phyloP scores from a whole-genome alignment of 2,113 vertebrate genomes.

The Notiomystis cincta region DNA sequence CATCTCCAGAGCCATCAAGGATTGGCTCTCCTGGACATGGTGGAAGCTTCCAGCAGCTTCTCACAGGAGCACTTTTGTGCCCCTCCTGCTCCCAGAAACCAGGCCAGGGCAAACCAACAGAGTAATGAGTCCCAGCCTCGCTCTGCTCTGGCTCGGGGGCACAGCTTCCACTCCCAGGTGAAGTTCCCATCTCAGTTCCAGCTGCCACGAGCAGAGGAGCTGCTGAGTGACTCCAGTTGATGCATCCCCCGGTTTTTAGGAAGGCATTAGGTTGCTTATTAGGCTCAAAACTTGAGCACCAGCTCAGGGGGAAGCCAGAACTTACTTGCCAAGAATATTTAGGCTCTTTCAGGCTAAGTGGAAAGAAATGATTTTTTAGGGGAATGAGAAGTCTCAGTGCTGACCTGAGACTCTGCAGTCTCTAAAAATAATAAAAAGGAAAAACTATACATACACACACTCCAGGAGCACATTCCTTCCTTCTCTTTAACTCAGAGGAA shows the following conservation, averaged over 20 bases:
- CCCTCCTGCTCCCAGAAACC: no score
- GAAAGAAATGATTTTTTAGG: neutral
- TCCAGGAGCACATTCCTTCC: neutral
- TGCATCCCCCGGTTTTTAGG: neutral
- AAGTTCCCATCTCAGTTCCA: neutral
- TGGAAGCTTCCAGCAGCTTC: no score
- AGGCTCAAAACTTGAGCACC: neutral
- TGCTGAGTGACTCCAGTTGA: neutral
- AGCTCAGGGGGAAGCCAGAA: neutral
- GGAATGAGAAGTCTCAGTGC: neutral
- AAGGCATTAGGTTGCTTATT: neutral
- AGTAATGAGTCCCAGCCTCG: neutral
- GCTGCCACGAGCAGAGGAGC: neutral
- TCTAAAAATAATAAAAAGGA: neutral
- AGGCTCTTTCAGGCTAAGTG: neutral
- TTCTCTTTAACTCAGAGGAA: neutral
- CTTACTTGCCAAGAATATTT: neutral
- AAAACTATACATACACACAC: neutral
- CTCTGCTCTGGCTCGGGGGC: neutral
- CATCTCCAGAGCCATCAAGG: no score
- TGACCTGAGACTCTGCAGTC: neutral
- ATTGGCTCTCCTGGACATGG: no score
- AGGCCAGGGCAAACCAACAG: no score
- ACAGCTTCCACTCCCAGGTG: constrained; percentile 3
- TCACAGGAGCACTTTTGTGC: no score